These are phyloP conservation scores for Gnatocerus cornutus DNA, from an alignment of 2,888 invertebrate species.

Conservation along the genomic window DNA sequence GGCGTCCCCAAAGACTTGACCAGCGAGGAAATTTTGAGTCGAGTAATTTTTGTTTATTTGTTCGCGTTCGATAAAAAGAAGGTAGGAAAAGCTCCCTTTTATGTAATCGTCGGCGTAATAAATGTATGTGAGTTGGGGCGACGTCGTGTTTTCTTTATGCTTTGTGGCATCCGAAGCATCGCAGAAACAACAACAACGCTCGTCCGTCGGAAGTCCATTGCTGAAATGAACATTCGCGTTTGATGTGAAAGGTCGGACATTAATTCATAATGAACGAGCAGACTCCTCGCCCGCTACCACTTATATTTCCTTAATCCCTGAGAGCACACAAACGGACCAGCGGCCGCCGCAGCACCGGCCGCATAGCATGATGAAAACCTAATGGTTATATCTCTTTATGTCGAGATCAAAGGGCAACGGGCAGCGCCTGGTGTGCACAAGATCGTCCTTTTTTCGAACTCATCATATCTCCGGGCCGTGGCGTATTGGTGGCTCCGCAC, in stretches of 20 bases:
- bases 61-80: no score
- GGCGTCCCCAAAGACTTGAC: constrained; percentile 11
- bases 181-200: constrained; percentile 42
- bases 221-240: constrained; percentile 66
- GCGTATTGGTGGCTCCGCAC: constrained; percentile 60
- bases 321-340: constrained; percentile 68
- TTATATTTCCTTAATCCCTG: constrained; percentile 72
- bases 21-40: no score
- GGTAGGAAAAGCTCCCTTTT: not conserved
- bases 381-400: constrained; percentile 72
- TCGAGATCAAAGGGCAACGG: constrained; percentile 68
- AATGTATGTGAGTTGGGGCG: constrained; percentile 9
- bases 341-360: constrained; percentile 65
- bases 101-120: not conserved
- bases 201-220: constrained; percentile 55
- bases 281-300: constrained; percentile 69
- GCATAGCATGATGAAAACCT: constrained; percentile 71
- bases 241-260: constrained; percentile 70
- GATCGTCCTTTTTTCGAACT: constrained; percentile 65
- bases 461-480: constrained; percentile 65
- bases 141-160: constrained; percentile 42
- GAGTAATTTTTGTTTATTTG: no score
- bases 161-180: constrained; percentile 26
- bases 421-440: constrained; percentile 57
- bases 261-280: constrained; percentile 71